phyloP scores from a whole-genome alignment of 2,113 vertebrate genomes.

The Nematolebias whitei region DNA sequence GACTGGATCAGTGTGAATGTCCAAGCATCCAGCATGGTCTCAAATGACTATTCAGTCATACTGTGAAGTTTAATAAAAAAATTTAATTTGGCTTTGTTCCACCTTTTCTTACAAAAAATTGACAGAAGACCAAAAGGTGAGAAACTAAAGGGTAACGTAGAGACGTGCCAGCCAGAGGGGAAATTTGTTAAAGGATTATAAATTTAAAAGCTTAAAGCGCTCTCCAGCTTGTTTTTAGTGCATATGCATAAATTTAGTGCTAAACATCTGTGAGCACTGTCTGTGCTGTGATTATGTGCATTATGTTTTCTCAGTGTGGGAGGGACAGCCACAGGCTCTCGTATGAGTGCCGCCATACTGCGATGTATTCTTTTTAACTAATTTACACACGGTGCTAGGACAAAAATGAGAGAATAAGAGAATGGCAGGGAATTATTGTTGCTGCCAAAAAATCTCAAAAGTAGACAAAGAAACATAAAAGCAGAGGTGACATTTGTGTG shows the following conservation, averaged over 20 bases:
- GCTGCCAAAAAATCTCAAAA: conserved; percentile 21
- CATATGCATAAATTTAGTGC: conserved; percentile 22
- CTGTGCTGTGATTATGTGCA: conserved; percentile 32
- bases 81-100: conserved; percentile 1
- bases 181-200: conserved; percentile 19
- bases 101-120: conserved; percentile 4
- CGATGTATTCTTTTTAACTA: conserved; percentile 23
- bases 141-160: background rate
- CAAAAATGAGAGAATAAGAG: conserved; percentile 8
- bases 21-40: background rate
- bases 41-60: background rate
- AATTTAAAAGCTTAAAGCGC: conserved; percentile 7
- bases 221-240: conserved; percentile 14
- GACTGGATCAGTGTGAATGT: background rate
- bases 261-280: conserved; percentile 35
- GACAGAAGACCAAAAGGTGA: background rate
- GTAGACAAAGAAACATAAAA: conserved; percentile 8
- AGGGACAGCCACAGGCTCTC: conserved; percentile 29
- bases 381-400: background rate
- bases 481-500: conserved; percentile 6
- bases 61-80: background rate
- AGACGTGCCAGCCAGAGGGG: background rate
- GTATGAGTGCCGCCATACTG: conserved; percentile 15
- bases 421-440: background rate
- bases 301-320: conserved; percentile 37